Conservation (phyloP, 2,888 invertebrate species). For the Scelioninae gen. 1 region DNA sequence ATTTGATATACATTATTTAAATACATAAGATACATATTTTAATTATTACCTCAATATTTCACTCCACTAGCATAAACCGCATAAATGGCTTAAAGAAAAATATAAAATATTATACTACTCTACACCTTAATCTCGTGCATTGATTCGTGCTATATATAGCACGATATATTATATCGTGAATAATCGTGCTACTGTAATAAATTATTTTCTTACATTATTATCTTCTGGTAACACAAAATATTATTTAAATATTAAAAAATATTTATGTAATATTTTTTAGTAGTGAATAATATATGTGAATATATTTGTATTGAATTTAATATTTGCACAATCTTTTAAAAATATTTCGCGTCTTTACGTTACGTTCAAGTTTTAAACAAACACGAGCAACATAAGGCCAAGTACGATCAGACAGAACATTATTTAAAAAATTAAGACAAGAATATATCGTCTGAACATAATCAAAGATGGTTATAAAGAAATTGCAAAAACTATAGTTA, state of each 20-base stretch:
- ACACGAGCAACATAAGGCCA: constrained; percentile 52
- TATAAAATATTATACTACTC: constrained; percentile 22
- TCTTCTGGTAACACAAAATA: no score
- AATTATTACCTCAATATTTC: constrained; percentile 21
- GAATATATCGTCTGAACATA: constrained; percentile 26
- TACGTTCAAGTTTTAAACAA: constrained; percentile 22
- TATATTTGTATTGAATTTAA: no score
- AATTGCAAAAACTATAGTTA: no score
- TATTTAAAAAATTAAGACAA: constrained; percentile 34
- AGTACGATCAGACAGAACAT: constrained; percentile 56
- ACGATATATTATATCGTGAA: no score
- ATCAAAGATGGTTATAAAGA: neutral
- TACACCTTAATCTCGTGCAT: constrained; percentile 30
- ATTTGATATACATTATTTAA: constrained; percentile 30
- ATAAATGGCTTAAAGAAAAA: constrained; percentile 36
- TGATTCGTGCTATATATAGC: no score
- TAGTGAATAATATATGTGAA: no score
- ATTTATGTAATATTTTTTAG: no score
- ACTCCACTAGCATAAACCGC: constrained; percentile 42
- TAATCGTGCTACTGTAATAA: no score
- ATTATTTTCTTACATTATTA: no score
- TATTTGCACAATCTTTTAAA: no score
- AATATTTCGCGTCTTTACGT: no score
- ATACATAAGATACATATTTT: constrained; percentile 38
- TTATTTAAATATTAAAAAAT: no score